Base-by-base conservation (phyloP, 1,140 invertebrate genomes). In the Idris sp. region DNA sequence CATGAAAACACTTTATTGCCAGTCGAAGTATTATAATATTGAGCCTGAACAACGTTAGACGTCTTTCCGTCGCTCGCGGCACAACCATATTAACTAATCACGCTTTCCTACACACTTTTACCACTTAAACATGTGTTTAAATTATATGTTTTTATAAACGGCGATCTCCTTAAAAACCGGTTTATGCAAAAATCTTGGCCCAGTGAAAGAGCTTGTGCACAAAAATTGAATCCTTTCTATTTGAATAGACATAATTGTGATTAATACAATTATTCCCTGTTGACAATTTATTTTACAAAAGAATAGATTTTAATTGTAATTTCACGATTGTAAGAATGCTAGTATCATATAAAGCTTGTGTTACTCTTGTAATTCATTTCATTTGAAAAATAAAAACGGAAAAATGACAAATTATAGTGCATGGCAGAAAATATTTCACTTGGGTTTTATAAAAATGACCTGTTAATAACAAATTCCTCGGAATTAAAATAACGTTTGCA, bases 41-140 rank as follows among this genome's bases (percentile, higher is more conserved):
- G 43, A 72, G 49, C 51, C 31, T 41, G 59, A 73, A 58, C 51
- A 58, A 73, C 56, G 35, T 49, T 48, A 64, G 71, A 67, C 74
- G 44, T 49, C 56, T 58, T 61, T 62, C 56, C 59, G 61, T 53
- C 48, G 67, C 69, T 75, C 61, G 61, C 36, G 78, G 76, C 78
- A 54, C 36, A 56, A 61, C 58, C 59, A 74, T 53, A 62, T 71
- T 69, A 75, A 65, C 74, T 28, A 58, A 51, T 62, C 30, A 36
- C 46, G 31, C 53, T 71, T 64, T 56, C 31, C 68, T 64, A 64
- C 51, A 73, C 71, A 59, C 44, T 71, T 81, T 64, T 48, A 62
- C 68, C 41, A 44, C 51, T 44, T 13, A 51, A 59, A 73, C 69
- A 31, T 65, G 44, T 65, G 69, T 44, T 64, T 59, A 73, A 73